Conservation (phyloP, 2,113 vertebrate genomes). For the Embiotoca jacksoni region DNA sequence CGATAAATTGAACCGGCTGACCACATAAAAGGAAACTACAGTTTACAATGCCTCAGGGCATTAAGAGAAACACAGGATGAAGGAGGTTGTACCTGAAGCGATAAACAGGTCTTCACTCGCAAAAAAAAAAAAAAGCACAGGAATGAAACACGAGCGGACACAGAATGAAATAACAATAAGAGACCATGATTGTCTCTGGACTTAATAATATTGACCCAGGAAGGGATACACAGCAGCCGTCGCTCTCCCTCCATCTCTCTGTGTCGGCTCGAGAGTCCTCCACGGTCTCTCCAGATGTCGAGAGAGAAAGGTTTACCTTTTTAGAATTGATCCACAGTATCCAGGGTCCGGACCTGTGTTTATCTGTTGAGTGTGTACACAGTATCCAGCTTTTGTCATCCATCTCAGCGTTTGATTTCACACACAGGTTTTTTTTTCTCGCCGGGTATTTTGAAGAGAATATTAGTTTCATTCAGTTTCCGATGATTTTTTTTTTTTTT, state of each 20-base stretch:
- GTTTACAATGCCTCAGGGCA: slow-evolving; percentile 22
- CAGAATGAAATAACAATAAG: slow-evolving; percentile 47
- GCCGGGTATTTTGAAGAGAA: slow-evolving; percentile 16
- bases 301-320: slow-evolving; percentile 57
- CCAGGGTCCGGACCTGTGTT: slow-evolving; percentile 39
- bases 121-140: slow-evolving; percentile 3
- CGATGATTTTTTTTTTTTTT: not conserved
- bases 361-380: slow-evolving; percentile 66
- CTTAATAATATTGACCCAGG: slow-evolving; percentile 17
- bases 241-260: not conserved
- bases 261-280: not conserved
- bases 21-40: slow-evolving; percentile 62
- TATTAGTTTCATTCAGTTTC: slow-evolving; percentile 23
- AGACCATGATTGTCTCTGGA: slow-evolving; percentile 42
- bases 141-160: slow-evolving; percentile 29
- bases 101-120: slow-evolving; percentile 49
- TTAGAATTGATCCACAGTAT: slow-evolving; percentile 58
- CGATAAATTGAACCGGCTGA: slow-evolving; percentile 56
- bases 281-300: not conserved
- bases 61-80: slow-evolving; percentile 53
- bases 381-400: slow-evolving; percentile 33
- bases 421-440: slow-evolving; percentile 14
- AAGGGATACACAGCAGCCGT: not conserved
- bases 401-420: slow-evolving; percentile 40
- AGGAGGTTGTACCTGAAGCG: slow-evolving; percentile 36